A percentile compares a stretch with the other conserved stretches of the same genome.
phyloP scores from a whole-genome alignment of 1,140 invertebrate species.

The Oryzaephilus surinamensis region DNA sequence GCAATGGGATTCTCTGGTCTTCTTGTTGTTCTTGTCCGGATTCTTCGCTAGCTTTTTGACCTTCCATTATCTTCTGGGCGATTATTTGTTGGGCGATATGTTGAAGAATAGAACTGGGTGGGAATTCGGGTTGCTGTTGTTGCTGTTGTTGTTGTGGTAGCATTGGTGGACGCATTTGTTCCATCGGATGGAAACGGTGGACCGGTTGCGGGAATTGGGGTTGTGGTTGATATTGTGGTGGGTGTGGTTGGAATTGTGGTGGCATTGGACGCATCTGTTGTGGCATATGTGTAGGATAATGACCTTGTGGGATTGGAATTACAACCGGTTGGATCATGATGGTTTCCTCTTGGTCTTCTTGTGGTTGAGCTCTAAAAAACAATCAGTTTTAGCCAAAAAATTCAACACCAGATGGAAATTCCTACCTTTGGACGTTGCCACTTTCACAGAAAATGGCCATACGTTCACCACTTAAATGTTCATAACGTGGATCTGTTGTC shows the following conservation, averaged over 20 bases:
- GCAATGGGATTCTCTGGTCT: conserved; percentile 41
- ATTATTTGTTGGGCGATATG: conserved; percentile 35
- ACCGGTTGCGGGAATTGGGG: conserved; percentile 13
- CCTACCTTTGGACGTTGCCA: conserved; percentile 52
- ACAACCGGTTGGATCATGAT: conserved; percentile 36
- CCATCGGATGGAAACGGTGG: conserved; percentile 23
- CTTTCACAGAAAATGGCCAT: conserved; percentile 80
- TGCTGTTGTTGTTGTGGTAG: conserved; percentile 17
- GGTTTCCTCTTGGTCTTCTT: conserved; percentile 30
- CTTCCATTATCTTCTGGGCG: conserved; percentile 32
- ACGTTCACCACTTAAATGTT: conserved; percentile 68
- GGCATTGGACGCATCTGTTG: conserved; percentile 18
- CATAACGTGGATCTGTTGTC: conserved; percentile 58
- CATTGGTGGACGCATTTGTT: conserved; percentile 30
- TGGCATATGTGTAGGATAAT: conserved; percentile 32
- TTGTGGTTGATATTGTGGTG: conserved; percentile 14
- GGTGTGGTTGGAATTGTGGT: conserved; percentile 14
- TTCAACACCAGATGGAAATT: background rate
- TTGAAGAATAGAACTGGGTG: conserved; percentile 30
- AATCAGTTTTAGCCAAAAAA: background rate
- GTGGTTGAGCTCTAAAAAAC: conserved; percentile 5
- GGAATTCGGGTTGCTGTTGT: conserved; percentile 13
- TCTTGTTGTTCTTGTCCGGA: conserved; percentile 7
- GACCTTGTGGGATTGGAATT: conserved; percentile 29
- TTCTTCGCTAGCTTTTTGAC: conserved; percentile 19